Percentiles rank a stretch among this genome's conserved stretches.
phyloP scores from a whole-genome alignment of 2,888 invertebrate genomes.

The Pelosia muscerda region DNA sequence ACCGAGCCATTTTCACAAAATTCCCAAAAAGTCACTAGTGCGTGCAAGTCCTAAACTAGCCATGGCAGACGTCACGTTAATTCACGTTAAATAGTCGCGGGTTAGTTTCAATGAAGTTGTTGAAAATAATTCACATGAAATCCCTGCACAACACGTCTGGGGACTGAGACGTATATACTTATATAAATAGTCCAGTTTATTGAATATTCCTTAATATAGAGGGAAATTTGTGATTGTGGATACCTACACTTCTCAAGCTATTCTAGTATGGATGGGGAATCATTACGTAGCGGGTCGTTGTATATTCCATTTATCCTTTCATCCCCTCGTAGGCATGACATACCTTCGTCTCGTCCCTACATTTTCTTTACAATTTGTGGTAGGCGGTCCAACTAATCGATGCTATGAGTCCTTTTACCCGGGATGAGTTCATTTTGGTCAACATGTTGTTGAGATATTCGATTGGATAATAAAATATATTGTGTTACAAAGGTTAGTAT shows the following conservation, averaged over 20 bases:
- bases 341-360: conserved; percentile 12
- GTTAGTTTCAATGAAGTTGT: too few relatives aligned
- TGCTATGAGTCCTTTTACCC: conserved; percentile 12
- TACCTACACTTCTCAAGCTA: conserved; percentile 11
- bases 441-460: conserved; percentile 6
- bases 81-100: too few relatives aligned
- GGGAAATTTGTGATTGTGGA: neutral
- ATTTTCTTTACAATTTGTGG: conserved; percentile 19
- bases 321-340: conserved; percentile 13
- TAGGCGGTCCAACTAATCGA: neutral
- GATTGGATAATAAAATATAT: neutral
- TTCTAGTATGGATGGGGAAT: conserved; percentile 19
- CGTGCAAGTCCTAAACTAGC: too few relatives aligned
- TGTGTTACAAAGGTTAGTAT: neutral
- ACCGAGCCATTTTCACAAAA: too few relatives aligned
- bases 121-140: too few relatives aligned
- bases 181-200: too few relatives aligned
- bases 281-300: conserved; percentile 21
- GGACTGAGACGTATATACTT: too few relatives aligned
- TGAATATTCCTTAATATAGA: neutral
- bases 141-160: too few relatives aligned
- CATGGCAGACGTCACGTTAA: too few relatives aligned
- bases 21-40: too few relatives aligned
- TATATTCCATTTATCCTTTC: conserved; percentile 22
- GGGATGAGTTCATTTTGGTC: conserved; percentile 8